Conservation (phyloP, 2,113 vertebrate genomes). For the Paradisaea rubra region DNA sequence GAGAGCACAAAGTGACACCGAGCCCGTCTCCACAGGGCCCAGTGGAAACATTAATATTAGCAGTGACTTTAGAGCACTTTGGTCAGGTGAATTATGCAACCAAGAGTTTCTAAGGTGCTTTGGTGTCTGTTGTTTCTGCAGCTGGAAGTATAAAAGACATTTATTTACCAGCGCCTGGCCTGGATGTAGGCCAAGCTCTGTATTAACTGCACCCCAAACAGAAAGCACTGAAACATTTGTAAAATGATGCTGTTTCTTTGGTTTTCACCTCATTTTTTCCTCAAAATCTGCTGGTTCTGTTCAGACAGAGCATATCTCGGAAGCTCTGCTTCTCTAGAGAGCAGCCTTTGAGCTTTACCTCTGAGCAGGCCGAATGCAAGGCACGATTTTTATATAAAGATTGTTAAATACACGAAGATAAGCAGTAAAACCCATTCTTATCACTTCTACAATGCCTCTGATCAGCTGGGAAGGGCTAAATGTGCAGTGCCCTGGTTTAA, state of each 20-base stretch:
- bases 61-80: fast-evolving
- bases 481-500: no score
- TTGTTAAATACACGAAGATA: background rate
- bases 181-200: no score
- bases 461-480: background rate
- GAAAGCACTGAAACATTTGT: background rate
- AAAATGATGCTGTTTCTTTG: background rate
- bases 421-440: background rate
- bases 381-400: fast-evolving
- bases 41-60: background rate
- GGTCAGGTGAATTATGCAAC: background rate
- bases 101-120: background rate
- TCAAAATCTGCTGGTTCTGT: background rate
- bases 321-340: background rate
- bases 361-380: background rate
- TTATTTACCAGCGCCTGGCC: no score
- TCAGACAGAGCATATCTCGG: background rate
- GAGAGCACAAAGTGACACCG: background rate
- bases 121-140: background rate
- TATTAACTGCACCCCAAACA: background rate
- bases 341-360: background rate
- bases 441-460: background rate
- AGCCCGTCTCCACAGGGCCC: background rate
- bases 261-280: background rate
- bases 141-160: background rate